These are phyloP conservation scores for Hycleus cichorii DNA, from an alignment of 1,140 invertebrate genomes.

Conservation along the genomic window DNA sequence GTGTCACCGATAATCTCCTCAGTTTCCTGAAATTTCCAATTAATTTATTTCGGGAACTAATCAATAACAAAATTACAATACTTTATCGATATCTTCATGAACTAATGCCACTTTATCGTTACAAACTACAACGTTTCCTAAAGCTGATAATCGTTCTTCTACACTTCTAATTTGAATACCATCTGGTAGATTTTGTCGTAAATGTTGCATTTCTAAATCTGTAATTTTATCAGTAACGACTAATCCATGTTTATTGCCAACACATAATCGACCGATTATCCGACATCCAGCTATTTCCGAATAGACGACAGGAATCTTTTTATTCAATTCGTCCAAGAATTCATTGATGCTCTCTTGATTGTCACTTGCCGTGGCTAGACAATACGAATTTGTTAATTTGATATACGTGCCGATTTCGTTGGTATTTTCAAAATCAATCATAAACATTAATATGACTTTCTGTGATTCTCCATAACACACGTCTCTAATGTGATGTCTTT, in stretches of 20 bases:
- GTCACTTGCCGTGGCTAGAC: constrained; percentile 76
- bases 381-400: constrained; percentile 94
- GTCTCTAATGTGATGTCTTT: too few relatives aligned
- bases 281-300: constrained; percentile 85
- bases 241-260: constrained; percentile 83
- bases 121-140: constrained; percentile 92
- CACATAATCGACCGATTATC: constrained; percentile 72
- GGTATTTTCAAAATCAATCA: constrained; percentile 77
- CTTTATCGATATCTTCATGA: constrained; percentile 89
- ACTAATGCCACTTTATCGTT: constrained; percentile 97
- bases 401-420: constrained; percentile 97
- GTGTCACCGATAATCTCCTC: constrained; percentile 90
- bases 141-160: constrained; percentile 94
- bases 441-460: too few relatives aligned
- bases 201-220: constrained; percentile 92
- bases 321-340: constrained; percentile 64
- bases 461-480: too few relatives aligned
- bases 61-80: constrained; percentile 23
- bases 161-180: constrained; percentile 83
- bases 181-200: constrained; percentile 91
- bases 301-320: constrained; percentile 90
- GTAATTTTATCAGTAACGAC: constrained; percentile 86
- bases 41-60: neutral
- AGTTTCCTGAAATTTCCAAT: constrained; percentile 58
- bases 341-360: constrained; percentile 37